Base-by-base conservation (phyloP, 2,888 invertebrate species). In the Drosophila paramelanica region DNA sequence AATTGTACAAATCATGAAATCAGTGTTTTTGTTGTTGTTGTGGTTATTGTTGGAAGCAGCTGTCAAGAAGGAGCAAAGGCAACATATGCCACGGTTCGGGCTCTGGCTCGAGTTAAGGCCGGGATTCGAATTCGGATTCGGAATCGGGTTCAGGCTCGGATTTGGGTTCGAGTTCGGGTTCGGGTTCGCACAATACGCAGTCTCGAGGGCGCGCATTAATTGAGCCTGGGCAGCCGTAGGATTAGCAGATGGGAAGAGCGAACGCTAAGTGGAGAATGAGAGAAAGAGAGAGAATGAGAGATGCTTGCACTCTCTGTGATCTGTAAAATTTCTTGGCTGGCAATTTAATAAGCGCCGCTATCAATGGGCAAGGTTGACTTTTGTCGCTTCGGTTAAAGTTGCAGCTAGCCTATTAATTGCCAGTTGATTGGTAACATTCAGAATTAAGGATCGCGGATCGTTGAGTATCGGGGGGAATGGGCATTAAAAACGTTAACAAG, bases 401-500 rank as follows among this genome's bases (percentile, higher is more conserved):
- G 46, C 50, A 53, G 65, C 42, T 45, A 42, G 52, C 76, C 76
- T 62, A 62, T 66, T 57, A 53, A 50, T 52, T 58, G 77, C 27
- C 66, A 49, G 61, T 67, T 75, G 74, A 77, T 77, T 74, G 61
- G 66, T 55, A 58, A 56, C 72, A 59, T 66, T 50, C 46, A 45
- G 73, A 59, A 61, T 50, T 42, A 51, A 51, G 55, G 51, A 64
- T 46, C 55, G 41, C 42, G 25, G 68, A 45, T 56, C 51, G 55
- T 27, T 45, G 23, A 14, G 36, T 31, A 20, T 41, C 51, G 23
- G 50, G 45, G 20, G 45, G 45, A 53, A 62, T 58, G 55, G 58
- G 62, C 56, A 75, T 62, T 75, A 87, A 86, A 82, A 87, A 84
- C 88, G 85, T 83, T 83, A 83, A 83, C 88, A 83, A 83, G 82